Conservation (phyloP, 1,140 invertebrate species). For the Eciton burchellii region DNA sequence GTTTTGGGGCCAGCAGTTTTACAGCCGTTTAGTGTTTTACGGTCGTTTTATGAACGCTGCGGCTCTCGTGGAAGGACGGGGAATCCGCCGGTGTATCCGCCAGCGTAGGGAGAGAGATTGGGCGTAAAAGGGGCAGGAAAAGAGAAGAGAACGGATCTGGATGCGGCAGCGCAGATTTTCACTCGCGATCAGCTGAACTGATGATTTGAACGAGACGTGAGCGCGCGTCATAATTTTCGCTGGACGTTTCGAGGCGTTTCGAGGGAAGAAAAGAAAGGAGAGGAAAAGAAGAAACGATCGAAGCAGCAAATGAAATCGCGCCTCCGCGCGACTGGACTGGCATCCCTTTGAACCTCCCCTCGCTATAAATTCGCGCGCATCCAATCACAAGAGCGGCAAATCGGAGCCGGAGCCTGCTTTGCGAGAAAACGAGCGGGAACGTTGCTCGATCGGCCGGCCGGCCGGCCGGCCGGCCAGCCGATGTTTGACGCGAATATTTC, state of each 20-base stretch:
- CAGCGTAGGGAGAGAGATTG: constrained; percentile 27
- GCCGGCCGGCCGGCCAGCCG: constrained; percentile 33
- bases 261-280: too few species aligned
- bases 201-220: constrained; percentile 36
- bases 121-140: background rate
- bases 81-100: constrained; percentile 42
- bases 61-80: constrained; percentile 73
- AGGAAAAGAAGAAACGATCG: constrained; percentile 10
- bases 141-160: background rate
- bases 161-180: constrained; percentile 24
- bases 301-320: constrained; percentile 17
- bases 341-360: background rate
- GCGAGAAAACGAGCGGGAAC: constrained; percentile 6
- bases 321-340: background rate
- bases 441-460: constrained; percentile 32
- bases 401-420: background rate
- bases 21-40: constrained; percentile 86
- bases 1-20: constrained; percentile 85
- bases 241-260: too few species aligned
- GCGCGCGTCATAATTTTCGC: too few species aligned
- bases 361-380: constrained; percentile 45
- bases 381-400: constrained; percentile 32
- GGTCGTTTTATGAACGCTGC: constrained; percentile 85
- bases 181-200: constrained; percentile 30
- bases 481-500: constrained; percentile 68